Evolutionary conservation across 2,888 invertebrate genomes (phyloP), one percentile per base, ranked within the genome.

Genomic region (Adelphocoris suturalis): DNA sequence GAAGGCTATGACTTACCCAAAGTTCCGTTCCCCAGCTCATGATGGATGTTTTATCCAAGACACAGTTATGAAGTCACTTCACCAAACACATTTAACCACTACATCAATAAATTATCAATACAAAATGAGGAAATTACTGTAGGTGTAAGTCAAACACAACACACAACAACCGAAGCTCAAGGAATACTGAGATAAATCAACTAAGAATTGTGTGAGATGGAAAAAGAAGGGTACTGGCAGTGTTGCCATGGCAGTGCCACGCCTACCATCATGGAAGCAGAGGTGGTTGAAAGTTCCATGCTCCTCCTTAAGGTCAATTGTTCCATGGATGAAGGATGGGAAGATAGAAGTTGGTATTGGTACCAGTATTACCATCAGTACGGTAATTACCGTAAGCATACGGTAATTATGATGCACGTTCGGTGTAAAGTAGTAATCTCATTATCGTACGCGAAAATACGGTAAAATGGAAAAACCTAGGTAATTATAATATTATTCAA

Each of bases 11-110:
- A 89, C 89, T 89, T 94, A 95, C 95, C 95, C 95, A 95, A 93
- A 95, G 95, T 94, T 95, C 95, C 91, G 95, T 95, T 93, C 95
- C 95, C 95, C 95, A 95, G 94, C 95, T 95, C 95, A 95, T 95
- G 68, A 90, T 88, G 61, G 90, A 75, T 16, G 86, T 19, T 78
- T 81, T 61, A 90, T 90, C 91, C 86, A 81, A 46, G 81, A 48
- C 89, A 55, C 61, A 75, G 28, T 46, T 68, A 23, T 28, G 46
- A 68, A 81, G 37, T 84, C 89, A 89, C 89, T 81, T 89, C 84
- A 89, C 86, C 46, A 27, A 68, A 75, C 86, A 86, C 86, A 86
- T 86, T 82, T 52, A 82, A 68, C n/a, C 82, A 82, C 82, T 52
- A 52, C 82, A 52, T 82, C 27, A 37, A 82, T 52, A 82, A 82